A percentile compares a stretch with the other conserved stretches of the same genome.
These are phyloP conservation scores for Sebastes diaconus DNA, from an alignment of 2,797 vertebrate species.

Conservation along the genomic window DNA sequence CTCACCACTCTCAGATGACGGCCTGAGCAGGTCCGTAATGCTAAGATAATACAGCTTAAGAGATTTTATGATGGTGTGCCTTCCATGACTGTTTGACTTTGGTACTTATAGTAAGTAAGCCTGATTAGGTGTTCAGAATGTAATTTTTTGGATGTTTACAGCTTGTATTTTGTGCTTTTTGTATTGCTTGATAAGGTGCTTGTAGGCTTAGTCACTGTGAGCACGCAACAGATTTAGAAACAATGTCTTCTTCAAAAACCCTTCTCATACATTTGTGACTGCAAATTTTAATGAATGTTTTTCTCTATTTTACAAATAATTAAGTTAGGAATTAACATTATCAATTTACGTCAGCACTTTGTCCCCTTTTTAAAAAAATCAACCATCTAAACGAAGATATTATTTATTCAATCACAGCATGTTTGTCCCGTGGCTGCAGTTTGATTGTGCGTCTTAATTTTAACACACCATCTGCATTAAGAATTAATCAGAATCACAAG, in stretches of 20 bases:
- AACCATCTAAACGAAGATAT: background rate
- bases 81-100: slow-evolving; percentile 44
- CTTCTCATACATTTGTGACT: slow-evolving; percentile 11
- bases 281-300: slow-evolving; percentile 10
- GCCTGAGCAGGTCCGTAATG: slow-evolving; percentile 16
- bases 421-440: background rate
- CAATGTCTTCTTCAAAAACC: background rate
- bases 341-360: background rate
- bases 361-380: background rate
- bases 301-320: background rate
- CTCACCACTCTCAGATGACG: slow-evolving; percentile 1
- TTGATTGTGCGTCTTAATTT: slow-evolving; percentile 50
- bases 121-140: slow-evolving; percentile 55
- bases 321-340: background rate
- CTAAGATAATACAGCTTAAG: slow-evolving; percentile 64
- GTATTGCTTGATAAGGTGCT: slow-evolving; percentile 47
- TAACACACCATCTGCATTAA: slow-evolving; percentile 61
- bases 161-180: slow-evolving; percentile 55
- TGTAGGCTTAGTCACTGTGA: slow-evolving; percentile 51
- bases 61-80: slow-evolving; percentile 44
- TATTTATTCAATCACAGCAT: background rate
- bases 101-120: slow-evolving; percentile 52
- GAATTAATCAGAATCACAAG: slow-evolving; percentile 71
- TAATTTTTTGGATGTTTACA: slow-evolving; percentile 31
- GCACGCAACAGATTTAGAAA: slow-evolving; percentile 44